A percentile compares a stretch with the other conserved stretches of the same genome.
These are phyloP conservation scores for Opisthocomus hoazin DNA, from an alignment of 2,113 vertebrate genomes.

Conservation along the genomic window DNA sequence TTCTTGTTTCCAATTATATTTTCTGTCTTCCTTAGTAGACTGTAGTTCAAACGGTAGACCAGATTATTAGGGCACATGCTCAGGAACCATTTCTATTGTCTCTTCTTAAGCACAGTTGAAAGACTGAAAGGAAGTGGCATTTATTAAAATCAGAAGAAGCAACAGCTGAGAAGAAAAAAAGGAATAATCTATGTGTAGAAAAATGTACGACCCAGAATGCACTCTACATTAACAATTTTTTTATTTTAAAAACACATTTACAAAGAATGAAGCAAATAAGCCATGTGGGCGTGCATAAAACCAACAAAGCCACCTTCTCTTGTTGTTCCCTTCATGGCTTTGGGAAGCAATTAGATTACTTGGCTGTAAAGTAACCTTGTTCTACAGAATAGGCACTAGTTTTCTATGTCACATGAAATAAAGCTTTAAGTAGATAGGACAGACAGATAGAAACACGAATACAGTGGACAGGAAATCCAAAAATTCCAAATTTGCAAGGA, in stretches of 20 bases:
- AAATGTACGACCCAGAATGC: not conserved
- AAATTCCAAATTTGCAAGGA: not conserved
- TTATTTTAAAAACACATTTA: not conserved
- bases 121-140: not conserved
- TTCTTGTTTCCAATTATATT: not conserved
- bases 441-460: not conserved
- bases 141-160: not conserved
- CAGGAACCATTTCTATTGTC: not conserved
- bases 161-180: not conserved
- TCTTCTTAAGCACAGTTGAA: not conserved
- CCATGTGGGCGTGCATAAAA: not conserved
- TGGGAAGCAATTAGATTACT: not conserved
- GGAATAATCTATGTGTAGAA: not conserved
- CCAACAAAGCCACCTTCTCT: not conserved
- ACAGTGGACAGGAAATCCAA: not conserved
- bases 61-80: not conserved
- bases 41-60: not conserved
- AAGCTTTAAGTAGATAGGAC: not conserved
- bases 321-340: not conserved
- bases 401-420: not conserved
- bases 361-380: not conserved
- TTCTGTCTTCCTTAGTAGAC: not conserved
- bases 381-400: not conserved
- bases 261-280: not conserved
- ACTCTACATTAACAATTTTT: not conserved